phyloP scores from a whole-genome alignment of 2,888 invertebrate species.

The Cylindroiulus punctatus region DNA sequence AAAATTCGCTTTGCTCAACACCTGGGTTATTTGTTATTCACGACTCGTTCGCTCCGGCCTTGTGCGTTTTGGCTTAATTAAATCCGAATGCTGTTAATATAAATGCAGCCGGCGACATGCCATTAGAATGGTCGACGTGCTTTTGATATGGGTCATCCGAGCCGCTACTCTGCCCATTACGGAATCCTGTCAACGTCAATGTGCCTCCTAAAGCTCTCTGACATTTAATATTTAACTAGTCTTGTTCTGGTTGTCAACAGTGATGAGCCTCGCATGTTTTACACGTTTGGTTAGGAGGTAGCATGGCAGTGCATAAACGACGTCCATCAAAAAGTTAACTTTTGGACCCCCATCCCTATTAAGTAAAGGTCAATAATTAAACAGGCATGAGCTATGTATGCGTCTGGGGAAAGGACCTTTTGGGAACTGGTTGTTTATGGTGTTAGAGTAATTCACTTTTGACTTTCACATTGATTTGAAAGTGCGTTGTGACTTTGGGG shows the following conservation, averaged over 20 bases:
- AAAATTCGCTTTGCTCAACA: not conserved
- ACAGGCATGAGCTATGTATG: too few species aligned
- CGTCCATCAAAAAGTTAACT: too few species aligned
- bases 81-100: not conserved
- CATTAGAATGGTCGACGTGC: not conserved
- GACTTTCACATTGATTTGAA: too few species aligned
- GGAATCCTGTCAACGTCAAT: not conserved
- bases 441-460: too few species aligned
- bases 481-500: too few species aligned
- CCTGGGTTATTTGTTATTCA: conserved; percentile 14
- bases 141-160: conserved; percentile 23
- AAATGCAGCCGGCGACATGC: not conserved
- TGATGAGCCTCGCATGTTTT: not conserved
- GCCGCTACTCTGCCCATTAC: not conserved
- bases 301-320: too few species aligned
- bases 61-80: not conserved
- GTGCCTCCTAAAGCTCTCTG: not conserved
- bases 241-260: conserved; percentile 15
- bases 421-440: too few species aligned
- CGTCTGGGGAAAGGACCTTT: too few species aligned
- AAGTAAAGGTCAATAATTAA: too few species aligned
- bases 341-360: too few species aligned
- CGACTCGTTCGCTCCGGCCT: not conserved
- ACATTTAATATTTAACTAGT: not conserved
- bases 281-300: not conserved